Percentiles rank a stretch among this genome's conserved stretches.
Evolutionary conservation across 92 coral and sea anemone species (phyloP).

Genomic region (Chrysogorgia sp.): DNA sequence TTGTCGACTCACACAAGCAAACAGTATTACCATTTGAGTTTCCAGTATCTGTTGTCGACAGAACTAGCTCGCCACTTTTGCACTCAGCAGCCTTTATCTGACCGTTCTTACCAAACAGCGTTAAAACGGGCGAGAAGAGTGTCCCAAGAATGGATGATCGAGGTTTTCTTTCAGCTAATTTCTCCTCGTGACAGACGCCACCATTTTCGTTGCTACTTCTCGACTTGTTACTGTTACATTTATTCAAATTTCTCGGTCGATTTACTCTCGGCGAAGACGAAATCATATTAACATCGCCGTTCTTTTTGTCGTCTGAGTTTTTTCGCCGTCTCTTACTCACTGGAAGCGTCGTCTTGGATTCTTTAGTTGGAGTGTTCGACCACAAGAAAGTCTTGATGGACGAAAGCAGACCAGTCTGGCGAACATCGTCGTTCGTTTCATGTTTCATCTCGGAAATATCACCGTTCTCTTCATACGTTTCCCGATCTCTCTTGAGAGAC

Average conservation of each 20-base stretch:
- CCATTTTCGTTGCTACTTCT: constrained; percentile 19
- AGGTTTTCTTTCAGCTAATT: constrained; percentile 59
- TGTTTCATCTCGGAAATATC: constrained; percentile 26
- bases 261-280: constrained; percentile 73
- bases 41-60: constrained; percentile 44
- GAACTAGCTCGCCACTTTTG: constrained; percentile 56
- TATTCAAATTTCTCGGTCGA: constrained; percentile 28
- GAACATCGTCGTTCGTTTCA: constrained; percentile 48
- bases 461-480: constrained; percentile 60
- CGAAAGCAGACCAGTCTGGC: constrained; percentile 66
- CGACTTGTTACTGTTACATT: constrained; percentile 1
- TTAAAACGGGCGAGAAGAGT: constrained; percentile 93
- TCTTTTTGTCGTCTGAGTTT: constrained; percentile 56
- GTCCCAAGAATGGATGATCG: constrained; percentile 95
- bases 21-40: constrained; percentile 42
- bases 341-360: constrained; percentile 64
- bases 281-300: constrained; percentile 77
- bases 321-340: constrained; percentile 69
- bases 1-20: constrained; percentile 51
- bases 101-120: constrained; percentile 96
- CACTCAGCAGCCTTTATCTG: constrained; percentile 69
- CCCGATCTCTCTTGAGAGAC: constrained; percentile 66
- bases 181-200: constrained; percentile 52
- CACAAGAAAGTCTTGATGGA: constrained; percentile 98
- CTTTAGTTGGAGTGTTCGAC: constrained; percentile 79